Base-by-base conservation (phyloP, 2,888 invertebrate species). In the Actias luna region DNA sequence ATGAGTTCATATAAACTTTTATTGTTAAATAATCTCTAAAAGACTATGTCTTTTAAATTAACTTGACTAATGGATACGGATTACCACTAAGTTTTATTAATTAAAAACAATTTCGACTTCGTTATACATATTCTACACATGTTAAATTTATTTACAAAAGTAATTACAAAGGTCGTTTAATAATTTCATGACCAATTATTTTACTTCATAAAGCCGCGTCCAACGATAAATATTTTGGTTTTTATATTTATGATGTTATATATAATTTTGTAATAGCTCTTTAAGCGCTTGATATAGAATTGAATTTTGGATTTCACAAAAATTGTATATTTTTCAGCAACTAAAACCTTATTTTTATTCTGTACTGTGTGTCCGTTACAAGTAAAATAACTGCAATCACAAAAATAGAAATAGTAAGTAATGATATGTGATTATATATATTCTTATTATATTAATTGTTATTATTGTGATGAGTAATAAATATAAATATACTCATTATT, bases 21-120 rank as follows among this genome's bases (percentile, higher is more conserved):
- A 75, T 80, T 74, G 74, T 73, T 65, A 55, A 73, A 78, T 80
- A 84, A 83, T 84, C 80, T 82, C 82, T 83, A 80, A 77, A 80
- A 80, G 84, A 86, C 85, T 83, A 80, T 78, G 85, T 83, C 83
- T 86, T 84, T 82, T 75, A 76, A 73, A 75, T 68, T 64, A 62
- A 64, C 69, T 68, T 69, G 72, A 72, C 74, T 82, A 82, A 66
- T 83, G 77, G 80, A 83, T 84, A 84, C 78, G 75, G 78, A 79
- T 79, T 78, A 67, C 67, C 74, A n/a, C n/a, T 78, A 76, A 78
- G 67, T 67, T 33, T 62, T 8, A 27, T 50, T 55, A 22, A 57
- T 36, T 59, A 42, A 10, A 42, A 55, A 57, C n/a, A n/a, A n/a
- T n/a, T n/a, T n/a, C n/a, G n/a, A n/a, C n/a, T n/a, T n/a, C n/a